phyloP scores from a whole-genome alignment of 2,113 vertebrate species.

The Zosterops borbonicus region DNA sequence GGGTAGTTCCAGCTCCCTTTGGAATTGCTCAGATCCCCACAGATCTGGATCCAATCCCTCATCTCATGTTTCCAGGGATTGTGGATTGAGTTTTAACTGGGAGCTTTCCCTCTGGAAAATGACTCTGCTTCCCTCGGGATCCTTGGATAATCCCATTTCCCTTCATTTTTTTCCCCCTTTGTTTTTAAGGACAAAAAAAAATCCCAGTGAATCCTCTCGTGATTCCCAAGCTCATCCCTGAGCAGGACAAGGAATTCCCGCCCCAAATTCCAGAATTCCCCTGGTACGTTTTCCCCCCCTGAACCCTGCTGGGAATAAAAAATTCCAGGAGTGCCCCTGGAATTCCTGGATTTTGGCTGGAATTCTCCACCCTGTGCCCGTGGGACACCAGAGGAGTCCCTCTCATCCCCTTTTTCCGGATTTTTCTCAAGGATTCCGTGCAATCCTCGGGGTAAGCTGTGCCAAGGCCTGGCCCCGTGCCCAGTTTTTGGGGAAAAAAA shows the following conservation, averaged over 20 bases:
- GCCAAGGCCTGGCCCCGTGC: not conserved
- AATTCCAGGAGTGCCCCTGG: rapidly evolving
- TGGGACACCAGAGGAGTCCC: no score
- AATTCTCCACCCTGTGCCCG: not conserved
- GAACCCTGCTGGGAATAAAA: no score
- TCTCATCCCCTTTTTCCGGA: not conserved
- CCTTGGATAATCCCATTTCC: not conserved
- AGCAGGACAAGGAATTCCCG: not conserved
- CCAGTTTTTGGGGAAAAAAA: not conserved
- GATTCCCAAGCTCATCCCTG: not conserved
- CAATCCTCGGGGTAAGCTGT: not conserved
- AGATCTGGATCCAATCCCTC: not conserved
- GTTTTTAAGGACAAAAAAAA: not conserved
- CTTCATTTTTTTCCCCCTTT: rapidly evolving
- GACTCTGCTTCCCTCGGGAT: rapidly evolving
- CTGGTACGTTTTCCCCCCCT: no score
- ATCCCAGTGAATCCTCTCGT: rapidly evolving
- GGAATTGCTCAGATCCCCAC: not conserved
- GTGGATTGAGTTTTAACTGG: rapidly evolving
- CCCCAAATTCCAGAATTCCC: not conserved
- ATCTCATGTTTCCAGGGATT: not conserved
- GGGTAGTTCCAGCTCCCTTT: not conserved
- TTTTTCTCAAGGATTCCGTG: not conserved
- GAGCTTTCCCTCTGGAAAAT: not conserved
- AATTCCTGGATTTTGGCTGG: not conserved